Percentiles rank a stretch among this genome's conserved stretches.
These are phyloP conservation scores for Eumacrocentrus americanus DNA, from an alignment of 2,888 invertebrate genomes.

Conservation along the genomic window DNA sequence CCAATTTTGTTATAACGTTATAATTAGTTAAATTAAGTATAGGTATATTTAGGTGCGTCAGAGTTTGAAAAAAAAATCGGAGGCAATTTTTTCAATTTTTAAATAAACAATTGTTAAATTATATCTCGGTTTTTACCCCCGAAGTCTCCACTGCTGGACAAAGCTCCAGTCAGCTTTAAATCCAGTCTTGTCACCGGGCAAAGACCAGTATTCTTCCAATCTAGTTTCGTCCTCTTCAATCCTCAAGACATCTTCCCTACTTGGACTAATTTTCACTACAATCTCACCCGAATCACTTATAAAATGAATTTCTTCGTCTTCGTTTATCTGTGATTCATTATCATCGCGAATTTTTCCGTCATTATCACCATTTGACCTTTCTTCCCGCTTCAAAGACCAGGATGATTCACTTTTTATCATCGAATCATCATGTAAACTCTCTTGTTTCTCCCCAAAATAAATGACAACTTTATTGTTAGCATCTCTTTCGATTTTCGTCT, in stretches of 20 bases:
- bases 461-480: constrained; percentile 73
- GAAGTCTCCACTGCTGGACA: constrained; percentile 73
- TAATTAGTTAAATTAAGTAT: too few species aligned
- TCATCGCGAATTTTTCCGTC: not conserved
- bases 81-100: not conserved
- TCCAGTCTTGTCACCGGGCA: constrained; percentile 62
- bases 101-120: constrained; percentile 33
- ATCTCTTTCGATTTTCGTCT: constrained; percentile 43
- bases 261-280: constrained; percentile 66
- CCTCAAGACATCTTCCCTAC: constrained; percentile 56
- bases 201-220: constrained; percentile 56
- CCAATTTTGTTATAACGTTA: too few species aligned
- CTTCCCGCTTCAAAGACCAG: constrained; percentile 24
- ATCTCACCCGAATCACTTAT: constrained; percentile 55
- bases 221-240: constrained; percentile 59
- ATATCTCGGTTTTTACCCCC: too few species aligned
- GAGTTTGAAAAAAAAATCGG: too few species aligned
- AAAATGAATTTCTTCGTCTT: not conserved
- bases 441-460: constrained; percentile 71
- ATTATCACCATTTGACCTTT: constrained; percentile 12
- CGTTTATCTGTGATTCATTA: constrained; percentile 7
- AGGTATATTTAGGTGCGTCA: too few species aligned
- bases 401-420: constrained; percentile 18
- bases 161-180: constrained; percentile 75
- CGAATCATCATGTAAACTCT: constrained; percentile 19